phyloP scores from a whole-genome alignment of 1,140 invertebrate species.

The Lepidurus arcticus region DNA sequence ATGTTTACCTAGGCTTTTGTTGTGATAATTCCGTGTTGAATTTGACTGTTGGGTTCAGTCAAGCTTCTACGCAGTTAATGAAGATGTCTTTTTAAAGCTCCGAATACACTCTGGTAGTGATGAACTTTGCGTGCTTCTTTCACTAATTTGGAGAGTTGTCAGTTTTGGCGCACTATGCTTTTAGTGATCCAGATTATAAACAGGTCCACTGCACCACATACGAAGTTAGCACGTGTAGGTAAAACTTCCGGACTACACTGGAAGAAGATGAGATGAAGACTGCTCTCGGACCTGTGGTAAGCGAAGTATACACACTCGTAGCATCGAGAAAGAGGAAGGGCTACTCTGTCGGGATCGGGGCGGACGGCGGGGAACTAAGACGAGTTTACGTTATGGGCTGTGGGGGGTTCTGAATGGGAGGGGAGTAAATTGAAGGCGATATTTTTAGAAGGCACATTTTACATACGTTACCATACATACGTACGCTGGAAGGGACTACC shows the following conservation, averaged over 20 bases:
- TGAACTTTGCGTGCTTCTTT: too few relatives aligned
- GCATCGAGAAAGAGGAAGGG: background rate
- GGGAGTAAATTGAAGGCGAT: background rate
- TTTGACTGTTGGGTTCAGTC: too few relatives aligned
- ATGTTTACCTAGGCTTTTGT: too few relatives aligned
- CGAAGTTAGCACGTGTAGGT: background rate
- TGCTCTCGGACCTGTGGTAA: background rate
- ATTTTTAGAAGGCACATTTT: background rate
- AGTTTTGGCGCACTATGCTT: too few relatives aligned
- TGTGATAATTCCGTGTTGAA: too few relatives aligned
- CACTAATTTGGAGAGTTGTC: too few relatives aligned
- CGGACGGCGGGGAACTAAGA: background rate
- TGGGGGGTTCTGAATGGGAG: background rate
- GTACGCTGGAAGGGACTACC: background rate
- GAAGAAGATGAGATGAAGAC: background rate
- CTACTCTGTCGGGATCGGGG: constrained; percentile 3
- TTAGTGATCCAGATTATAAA: too few relatives aligned
- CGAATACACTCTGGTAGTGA: too few relatives aligned
- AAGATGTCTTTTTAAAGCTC: too few relatives aligned
- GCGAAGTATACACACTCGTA: background rate
- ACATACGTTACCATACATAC: background rate
- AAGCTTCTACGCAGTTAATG: too few relatives aligned
- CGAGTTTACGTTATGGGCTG: background rate
- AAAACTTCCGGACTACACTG: background rate
- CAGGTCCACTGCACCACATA: background rate